These are phyloP conservation scores for Campoplex capitator DNA, from an alignment of 2,888 invertebrate species.

Conservation along the genomic window DNA sequence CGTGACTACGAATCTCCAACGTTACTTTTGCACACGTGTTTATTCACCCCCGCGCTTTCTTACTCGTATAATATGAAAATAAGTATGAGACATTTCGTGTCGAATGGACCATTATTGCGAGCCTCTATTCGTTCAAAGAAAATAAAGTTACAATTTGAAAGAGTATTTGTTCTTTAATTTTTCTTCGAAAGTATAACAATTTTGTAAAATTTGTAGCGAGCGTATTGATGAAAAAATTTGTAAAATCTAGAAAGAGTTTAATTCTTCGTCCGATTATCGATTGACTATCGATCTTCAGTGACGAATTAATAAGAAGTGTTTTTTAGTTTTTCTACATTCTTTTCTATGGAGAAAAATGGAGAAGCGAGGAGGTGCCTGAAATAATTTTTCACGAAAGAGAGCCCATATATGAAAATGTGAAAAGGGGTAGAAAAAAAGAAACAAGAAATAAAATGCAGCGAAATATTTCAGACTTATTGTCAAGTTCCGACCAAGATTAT, in stretches of 20 bases:
- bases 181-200: background rate
- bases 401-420: background rate
- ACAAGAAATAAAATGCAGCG: constrained; percentile 74
- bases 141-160: background rate
- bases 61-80: background rate
- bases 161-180: background rate
- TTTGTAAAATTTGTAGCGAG: too few relatives aligned
- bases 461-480: constrained; percentile 81
- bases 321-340: background rate
- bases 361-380: background rate
- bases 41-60: background rate
- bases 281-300: too few relatives aligned
- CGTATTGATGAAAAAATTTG: too few relatives aligned
- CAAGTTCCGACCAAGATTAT: constrained; percentile 28
- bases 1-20: background rate
- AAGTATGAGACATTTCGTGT: background rate
- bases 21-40: constrained; percentile 1
- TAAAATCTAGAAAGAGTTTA: too few relatives aligned
- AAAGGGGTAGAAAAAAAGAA: background rate
- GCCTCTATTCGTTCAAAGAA: background rate
- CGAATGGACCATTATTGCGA: background rate
- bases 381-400: background rate
- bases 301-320: background rate
- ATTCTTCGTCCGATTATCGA: too few relatives aligned
- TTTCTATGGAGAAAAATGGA: background rate